Percentiles rank a stretch among this genome's conserved stretches.
These are phyloP conservation scores for Lagodon rhomboides DNA, from an alignment of 2,797 vertebrate genomes.

Conservation along the genomic window DNA sequence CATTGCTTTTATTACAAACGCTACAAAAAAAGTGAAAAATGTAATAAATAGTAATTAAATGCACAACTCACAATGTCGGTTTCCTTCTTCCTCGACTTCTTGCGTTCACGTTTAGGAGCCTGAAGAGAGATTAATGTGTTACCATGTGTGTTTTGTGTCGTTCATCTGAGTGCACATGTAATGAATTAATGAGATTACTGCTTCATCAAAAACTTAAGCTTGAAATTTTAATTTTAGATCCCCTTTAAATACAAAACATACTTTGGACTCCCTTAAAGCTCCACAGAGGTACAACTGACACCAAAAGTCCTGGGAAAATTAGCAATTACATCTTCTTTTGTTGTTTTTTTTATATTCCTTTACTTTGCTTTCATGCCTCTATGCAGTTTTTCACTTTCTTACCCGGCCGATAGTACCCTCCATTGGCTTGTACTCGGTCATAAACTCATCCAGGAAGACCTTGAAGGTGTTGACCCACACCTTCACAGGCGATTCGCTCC, in stretches of 20 bases:
- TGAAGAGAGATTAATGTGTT: slow-evolving; percentile 45
- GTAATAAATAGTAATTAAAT: not conserved
- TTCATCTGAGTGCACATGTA: not conserved
- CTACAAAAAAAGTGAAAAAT: not conserved
- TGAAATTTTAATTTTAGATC: not conserved
- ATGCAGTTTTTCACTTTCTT: slow-evolving; percentile 29
- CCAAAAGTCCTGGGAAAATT: not conserved
- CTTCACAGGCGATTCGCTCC: slow-evolving; percentile 95
- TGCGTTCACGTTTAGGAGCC: slow-evolving; percentile 87
- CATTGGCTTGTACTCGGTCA: slow-evolving; percentile 93
- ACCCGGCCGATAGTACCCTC: slow-evolving; percentile 90
- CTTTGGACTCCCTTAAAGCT: not conserved
- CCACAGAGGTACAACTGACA: not conserved
- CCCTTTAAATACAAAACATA: not conserved
- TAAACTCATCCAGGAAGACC: slow-evolving; percentile 97
- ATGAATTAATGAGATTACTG: not conserved
- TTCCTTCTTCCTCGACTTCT: slow-evolving; percentile 90
- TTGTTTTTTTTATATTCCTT: not conserved
- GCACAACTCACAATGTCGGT: slow-evolving; percentile 84
- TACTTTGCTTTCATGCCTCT: not conserved
- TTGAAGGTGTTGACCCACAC: slow-evolving; percentile 99
- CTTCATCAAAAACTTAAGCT: not conserved
- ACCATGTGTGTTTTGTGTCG: not conserved
- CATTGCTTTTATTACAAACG: not conserved
- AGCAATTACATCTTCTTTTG: not conserved